These are phyloP conservation scores for Calameuta filiformis DNA, from an alignment of 2,888 invertebrate genomes.

Conservation along the genomic window DNA sequence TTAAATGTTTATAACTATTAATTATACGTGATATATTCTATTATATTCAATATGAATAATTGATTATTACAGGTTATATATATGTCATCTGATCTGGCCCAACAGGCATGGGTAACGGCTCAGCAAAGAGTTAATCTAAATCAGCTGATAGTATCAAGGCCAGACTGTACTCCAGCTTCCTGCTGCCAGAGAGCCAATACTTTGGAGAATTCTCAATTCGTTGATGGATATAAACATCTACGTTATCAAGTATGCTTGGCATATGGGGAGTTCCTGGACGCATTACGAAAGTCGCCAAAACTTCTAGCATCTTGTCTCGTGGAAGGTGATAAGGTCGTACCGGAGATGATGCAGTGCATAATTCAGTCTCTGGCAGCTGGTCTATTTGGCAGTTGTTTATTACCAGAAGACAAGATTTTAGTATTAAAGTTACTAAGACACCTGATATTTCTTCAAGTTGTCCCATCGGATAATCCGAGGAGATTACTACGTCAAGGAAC, in stretches of 20 bases:
- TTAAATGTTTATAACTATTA: background rate
- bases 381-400: conserved; percentile 79
- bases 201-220: conserved; percentile 74
- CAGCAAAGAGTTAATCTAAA: conserved; percentile 87
- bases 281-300: conserved; percentile 76
- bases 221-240: conserved; percentile 85
- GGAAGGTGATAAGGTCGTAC: conserved; percentile 72
- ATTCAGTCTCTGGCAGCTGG: conserved; percentile 73
- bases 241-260: conserved; percentile 81
- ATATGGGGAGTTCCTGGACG: conserved; percentile 77
- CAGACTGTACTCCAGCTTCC: conserved; percentile 80
- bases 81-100: conserved; percentile 72
- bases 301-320: conserved; percentile 77
- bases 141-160: conserved; percentile 78
- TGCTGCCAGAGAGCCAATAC: conserved; percentile 79
- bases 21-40: background rate
- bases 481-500: conserved; percentile 85
- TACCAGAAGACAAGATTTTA: conserved; percentile 79
- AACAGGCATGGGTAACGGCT: conserved; percentile 88
- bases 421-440: conserved; percentile 75
- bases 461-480: conserved; percentile 76
- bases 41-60: background rate
- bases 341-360: conserved; percentile 65
- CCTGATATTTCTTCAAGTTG: conserved; percentile 79
- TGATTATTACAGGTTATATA: conserved; percentile 64